Base-by-base conservation (phyloP, 1,140 invertebrate species). In the Nasonia giraulti region DNA sequence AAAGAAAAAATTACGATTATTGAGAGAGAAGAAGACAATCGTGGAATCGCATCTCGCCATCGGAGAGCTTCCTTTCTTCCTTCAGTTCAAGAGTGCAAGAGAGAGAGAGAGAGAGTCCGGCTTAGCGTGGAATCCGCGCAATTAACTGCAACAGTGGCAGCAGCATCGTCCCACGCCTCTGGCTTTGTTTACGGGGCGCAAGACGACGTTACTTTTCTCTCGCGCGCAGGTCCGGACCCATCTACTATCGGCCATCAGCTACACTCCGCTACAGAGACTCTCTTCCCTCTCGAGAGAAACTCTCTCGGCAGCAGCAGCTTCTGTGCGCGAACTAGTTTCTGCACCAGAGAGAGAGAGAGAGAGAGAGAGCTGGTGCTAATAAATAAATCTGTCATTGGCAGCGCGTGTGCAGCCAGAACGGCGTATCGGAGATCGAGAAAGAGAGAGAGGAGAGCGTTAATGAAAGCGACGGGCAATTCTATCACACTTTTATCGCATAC, bases 171-270 rank as follows among this genome's bases (percentile, higher is more conserved):
- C 90, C 89, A 91, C 91, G 90, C 90, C 78, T 27, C 27, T 83
- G 86, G 80, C 89, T 90, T 91, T 89, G 89, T 90, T 91, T 91
- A 91, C 89, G 87, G 87, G 76, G 66, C 87, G 83, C 86, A 71
- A 69, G 81, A 85, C 87, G 85, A 89, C 88, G 86, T 89, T 89
- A 89, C 87, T 89, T 71, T 31, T 71, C 68, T 27, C 27, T 71
- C 66, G 86, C 86, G 84, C 86, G 71, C 78, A 33, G 68, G 23
- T 31, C 31, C 68, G 23, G 23, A 27, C 68, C 23, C 68, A 31
- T 71, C 31, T 71, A 82, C 84, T 90, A 91, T 90, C 90, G 84
- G 85, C 79, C 81, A 89, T 90, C 90, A 90, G 87, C 68, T 68
- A 50, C 44, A 20, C 23, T 33, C 33, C 2, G 33, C 33, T 6